Evolutionary conservation across 2,797 vertebrate species (phyloP).

Genomic region (Harpagifer antarcticus): DNA sequence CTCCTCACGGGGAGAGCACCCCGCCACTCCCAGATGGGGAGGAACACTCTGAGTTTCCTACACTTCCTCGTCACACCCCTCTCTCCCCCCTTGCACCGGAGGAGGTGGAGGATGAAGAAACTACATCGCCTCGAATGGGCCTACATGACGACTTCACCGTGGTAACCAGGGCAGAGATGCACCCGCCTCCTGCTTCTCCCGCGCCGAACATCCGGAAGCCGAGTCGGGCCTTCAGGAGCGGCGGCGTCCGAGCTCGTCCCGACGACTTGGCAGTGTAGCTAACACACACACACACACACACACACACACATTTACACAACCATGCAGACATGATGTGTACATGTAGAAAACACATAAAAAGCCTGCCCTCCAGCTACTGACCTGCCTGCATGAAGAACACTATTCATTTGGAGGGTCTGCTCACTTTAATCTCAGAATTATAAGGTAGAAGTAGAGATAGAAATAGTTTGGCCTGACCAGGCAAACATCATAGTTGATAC

Average conservation of each 20-base stretch:
- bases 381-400: constrained; percentile 1
- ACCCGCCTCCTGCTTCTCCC: constrained; percentile 78
- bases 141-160: constrained; percentile 70
- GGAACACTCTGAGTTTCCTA: constrained; percentile 65
- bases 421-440: constrained; percentile 18
- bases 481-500: too few relatives aligned
- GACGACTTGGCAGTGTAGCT: constrained; percentile 91
- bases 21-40: constrained; percentile 67
- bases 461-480: constrained; percentile 35
- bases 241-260: constrained; percentile 86
- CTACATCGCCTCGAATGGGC: constrained; percentile 1
- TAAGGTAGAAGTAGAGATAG: background rate
- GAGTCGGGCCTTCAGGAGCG: constrained; percentile 86
- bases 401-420: constrained; percentile 21
- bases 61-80: constrained; percentile 68
- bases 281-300: constrained; percentile 48
- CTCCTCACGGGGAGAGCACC: constrained; percentile 58
- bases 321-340: constrained; percentile 23
- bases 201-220: constrained; percentile 81
- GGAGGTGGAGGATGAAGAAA: constrained; percentile 52
- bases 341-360: constrained; percentile 15
- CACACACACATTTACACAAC: constrained; percentile 31
- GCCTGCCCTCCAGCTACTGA: constrained; percentile 23
- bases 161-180: constrained; percentile 87
- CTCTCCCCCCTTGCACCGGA: constrained; percentile 60